Evolutionary conservation across 2,888 invertebrate species (phyloP), one percentile per base, ranked within the genome.

Genomic region (Cactoblastis cactorum): DNA sequence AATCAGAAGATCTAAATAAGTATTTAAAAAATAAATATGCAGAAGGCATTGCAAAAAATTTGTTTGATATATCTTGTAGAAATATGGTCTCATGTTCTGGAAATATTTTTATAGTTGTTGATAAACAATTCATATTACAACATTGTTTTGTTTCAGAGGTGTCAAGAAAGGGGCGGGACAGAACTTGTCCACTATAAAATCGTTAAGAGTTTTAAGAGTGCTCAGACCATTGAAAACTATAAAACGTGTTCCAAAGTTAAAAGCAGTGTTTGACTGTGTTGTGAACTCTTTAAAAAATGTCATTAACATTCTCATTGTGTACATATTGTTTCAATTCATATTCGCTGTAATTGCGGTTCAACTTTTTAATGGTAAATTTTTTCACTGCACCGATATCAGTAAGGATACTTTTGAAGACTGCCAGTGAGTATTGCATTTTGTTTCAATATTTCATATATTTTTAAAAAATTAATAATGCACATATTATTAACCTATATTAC

Each of bases 231-330:
- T 99, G 80, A 99, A 99, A 93, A 99, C 99, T 88, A 99, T 99
- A 91, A 99, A 99, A 92, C 93, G 99, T 91, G 99, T 99, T 91
- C 99, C 99, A 83, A 99, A 99, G 92, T 93, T 99, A 85, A 97
- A 99, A 95, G 99, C 99, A 90, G 99, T 99, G 90, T 99, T 99
- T 92, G 99, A 99, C 93, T 99, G 99, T 93, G 98, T 99, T 84
- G 98, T 99, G 90, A 99, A 99, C 93, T 99, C 99, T 88, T 93
- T 99, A 90, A 99, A 99, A 93, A 99, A 99, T 91, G 99, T 99
- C 91, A 98, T 99, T 91, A 99, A 99, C 94, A 99, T 99, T 93
- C 96, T 99, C 91, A 98, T 99, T 90, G 99, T 99, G 92, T 99
- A 99, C 90, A 97, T 98, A 94, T 95, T 99, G 90, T 98, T 98